These are phyloP conservation scores for Chaitophorus viminalis DNA, from an alignment of 2,888 invertebrate genomes.

Conservation along the genomic window DNA sequence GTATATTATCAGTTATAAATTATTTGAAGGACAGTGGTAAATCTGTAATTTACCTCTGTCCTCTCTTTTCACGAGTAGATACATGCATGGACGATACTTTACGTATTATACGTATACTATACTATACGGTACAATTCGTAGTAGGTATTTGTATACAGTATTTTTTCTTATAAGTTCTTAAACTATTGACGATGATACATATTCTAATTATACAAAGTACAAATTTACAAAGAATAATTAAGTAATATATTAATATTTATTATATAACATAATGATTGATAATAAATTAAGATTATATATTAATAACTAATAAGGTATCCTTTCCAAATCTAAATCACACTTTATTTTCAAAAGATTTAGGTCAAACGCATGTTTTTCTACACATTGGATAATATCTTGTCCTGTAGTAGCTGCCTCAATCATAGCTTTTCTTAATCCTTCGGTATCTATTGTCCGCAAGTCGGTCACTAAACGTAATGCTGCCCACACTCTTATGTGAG, in stretches of 20 bases:
- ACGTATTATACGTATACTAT: no score
- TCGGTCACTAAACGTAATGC: constrained; percentile 75
- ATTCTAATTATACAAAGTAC: not conserved
- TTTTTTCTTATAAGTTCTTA: not conserved
- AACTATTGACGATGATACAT: not conserved
- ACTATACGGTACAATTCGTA: no score
- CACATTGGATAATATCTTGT: constrained; percentile 71
- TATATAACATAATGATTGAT: no score
- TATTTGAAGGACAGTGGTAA: no score
- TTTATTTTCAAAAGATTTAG: constrained; percentile 51
- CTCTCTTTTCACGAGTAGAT: no score
- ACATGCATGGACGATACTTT: no score
- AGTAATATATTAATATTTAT: not conserved
- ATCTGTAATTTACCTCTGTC: no score
- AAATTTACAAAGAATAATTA: not conserved
- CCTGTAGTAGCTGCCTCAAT: constrained; percentile 72
- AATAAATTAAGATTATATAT: no score
- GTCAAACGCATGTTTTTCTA: constrained; percentile 68
- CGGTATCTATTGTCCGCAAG: constrained; percentile 74
- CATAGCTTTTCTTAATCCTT: constrained; percentile 74
- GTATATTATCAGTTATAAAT: no score
- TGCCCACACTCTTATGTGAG: constrained; percentile 77
- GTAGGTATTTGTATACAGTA: not conserved
- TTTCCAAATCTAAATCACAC: constrained; percentile 55
- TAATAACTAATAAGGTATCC: constrained; percentile 21